Conservation (phyloP, 2,888 invertebrate species). For the Sphaerophoria rueppellii region DNA sequence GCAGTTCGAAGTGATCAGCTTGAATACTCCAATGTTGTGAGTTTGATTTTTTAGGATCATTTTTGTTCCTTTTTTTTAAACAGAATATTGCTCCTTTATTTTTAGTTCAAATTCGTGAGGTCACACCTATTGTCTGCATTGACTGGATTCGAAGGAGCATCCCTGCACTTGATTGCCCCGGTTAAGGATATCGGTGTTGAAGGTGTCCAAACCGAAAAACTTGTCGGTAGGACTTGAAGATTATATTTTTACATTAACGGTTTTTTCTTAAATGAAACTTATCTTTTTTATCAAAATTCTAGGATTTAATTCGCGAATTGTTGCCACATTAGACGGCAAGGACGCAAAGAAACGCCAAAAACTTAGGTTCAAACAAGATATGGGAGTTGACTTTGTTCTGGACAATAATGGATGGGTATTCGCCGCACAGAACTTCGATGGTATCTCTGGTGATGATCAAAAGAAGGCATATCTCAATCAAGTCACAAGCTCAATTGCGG, state of each 20-base stretch:
- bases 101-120: conserved; percentile 77
- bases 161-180: conserved; percentile 85
- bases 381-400: conserved; percentile 87
- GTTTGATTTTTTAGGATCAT: conserved; percentile 16
- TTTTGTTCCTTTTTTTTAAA: neutral
- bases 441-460: conserved; percentile 76
- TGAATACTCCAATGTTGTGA: conserved; percentile 81
- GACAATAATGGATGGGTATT: conserved; percentile 81
- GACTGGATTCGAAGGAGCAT: conserved; percentile 84
- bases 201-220: conserved; percentile 79
- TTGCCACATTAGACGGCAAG: conserved; percentile 86
- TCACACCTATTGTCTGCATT: conserved; percentile 77
- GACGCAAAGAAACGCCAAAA: conserved; percentile 84
- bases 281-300: neutral
- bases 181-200: conserved; percentile 84
- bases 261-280: neutral
- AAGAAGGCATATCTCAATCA: conserved; percentile 78
- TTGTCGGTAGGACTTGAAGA: conserved; percentile 78
- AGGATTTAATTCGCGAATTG: conserved; percentile 86
- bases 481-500: conserved; percentile 79
- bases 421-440: conserved; percentile 78
- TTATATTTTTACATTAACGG: neutral
- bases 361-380: conserved; percentile 84
- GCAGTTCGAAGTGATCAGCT: conserved; percentile 86
- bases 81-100: conserved; percentile 1